Base-by-base conservation (phyloP, 2,888 invertebrate genomes). In the Temnothorax ravouxi region DNA sequence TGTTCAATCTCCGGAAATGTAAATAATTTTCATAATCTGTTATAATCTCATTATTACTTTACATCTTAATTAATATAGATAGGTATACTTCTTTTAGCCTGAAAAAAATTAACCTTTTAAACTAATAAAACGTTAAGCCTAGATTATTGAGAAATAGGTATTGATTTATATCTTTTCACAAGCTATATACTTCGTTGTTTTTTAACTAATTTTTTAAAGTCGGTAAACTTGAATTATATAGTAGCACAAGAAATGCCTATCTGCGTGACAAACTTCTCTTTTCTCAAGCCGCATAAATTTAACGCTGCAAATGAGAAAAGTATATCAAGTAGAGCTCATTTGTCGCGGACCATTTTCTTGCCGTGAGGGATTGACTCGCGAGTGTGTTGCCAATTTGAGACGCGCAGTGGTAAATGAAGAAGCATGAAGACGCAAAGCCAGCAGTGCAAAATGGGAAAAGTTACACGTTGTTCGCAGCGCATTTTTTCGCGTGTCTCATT, bases 221-320 rank as follows among this genome's bases (percentile, higher is more conserved):
- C 3, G 0, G 15, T n/a, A 8, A 25, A 38, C 52, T 66, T 52
- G 25, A 50, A 66, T 76, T 50, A 52, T 34, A 34, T 34, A 34
- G 34, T 38, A 34, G 21, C 11, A 21, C 21, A 18, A 69, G 56
- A 69, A 71, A 41, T 47, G 56, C 34, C 44, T 64, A 64, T 18
- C 29, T 18, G 21, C 6, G 11, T 47, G 38, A 71, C 77, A 67
- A 79, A 80, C 29, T 72, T 80, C 38, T 71, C 18, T 18, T 18
- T 47, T 71, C n/a, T 50, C 71, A 72, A 71, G 47, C 6, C 15
- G 25, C 47, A 61, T 61, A 61, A 80, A 50, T 72, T 71, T 25
- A 80, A 77, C 69, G n/a, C 25, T 41, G 66, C 77, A 56, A 79
- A 71, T 72, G 59, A 80, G 72, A 50, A 80, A 72, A 72, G 59